A percentile compares a stretch with the other conserved stretches of the same genome.
Evolutionary conservation across 2,888 invertebrate genomes (phyloP).

Genomic region (Ryuthela nishihirai): DNA sequence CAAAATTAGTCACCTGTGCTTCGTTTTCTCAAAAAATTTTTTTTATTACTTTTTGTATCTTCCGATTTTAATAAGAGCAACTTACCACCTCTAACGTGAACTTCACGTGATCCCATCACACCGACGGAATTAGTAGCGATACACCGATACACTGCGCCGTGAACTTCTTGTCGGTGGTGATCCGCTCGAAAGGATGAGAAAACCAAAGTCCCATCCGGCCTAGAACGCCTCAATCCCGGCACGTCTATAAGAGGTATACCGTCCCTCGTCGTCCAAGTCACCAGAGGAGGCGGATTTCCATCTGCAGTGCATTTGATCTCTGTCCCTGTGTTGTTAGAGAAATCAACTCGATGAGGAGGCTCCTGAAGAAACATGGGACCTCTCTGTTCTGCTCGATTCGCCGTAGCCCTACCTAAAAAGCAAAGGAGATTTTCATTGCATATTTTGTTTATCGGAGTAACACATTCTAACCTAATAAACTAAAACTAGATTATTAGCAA

Average conservation of each 20-base stretch:
- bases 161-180: slow-evolving; percentile 40
- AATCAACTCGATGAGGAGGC: slow-evolving; percentile 25
- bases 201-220: slow-evolving; percentile 36
- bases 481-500: no score
- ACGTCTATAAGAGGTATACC: slow-evolving; percentile 17
- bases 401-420: no score
- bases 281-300: slow-evolving; percentile 16
- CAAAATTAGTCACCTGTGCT: no score
- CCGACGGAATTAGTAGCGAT: slow-evolving; percentile 36
- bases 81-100: slow-evolving; percentile 41
- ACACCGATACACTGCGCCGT: slow-evolving; percentile 38
- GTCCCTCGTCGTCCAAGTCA: slow-evolving; percentile 26
- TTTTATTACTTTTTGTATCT: no score
- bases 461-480: no score
- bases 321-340: slow-evolving; percentile 28
- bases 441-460: no score
- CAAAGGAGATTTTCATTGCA: no score
- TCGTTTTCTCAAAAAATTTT: no score
- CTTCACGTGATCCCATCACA: slow-evolving; percentile 35
- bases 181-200: slow-evolving; percentile 38
- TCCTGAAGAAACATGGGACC: slow-evolving; percentile 19
- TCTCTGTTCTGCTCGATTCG: no score
- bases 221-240: slow-evolving; percentile 30
- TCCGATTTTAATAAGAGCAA: no score
- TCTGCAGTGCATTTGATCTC: slow-evolving; percentile 22